Base-by-base conservation (phyloP, 2,797 vertebrate genomes). In the Eremophila alpestris region DNA sequence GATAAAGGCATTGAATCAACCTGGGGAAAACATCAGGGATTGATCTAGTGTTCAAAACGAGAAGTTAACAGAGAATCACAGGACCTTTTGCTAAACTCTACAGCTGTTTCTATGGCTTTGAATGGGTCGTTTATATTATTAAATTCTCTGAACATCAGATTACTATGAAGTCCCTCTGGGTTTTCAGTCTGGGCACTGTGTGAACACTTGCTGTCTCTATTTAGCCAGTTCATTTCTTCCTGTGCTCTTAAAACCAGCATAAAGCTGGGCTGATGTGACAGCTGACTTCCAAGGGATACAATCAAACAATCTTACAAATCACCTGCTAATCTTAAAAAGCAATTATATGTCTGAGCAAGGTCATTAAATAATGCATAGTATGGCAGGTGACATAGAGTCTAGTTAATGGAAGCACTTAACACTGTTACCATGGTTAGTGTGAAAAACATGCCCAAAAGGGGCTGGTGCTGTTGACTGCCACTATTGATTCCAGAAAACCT, bases 281-380 rank as follows among this genome's bases (percentile, higher is more conserved):
- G 64, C 70, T 58, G 41, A 26, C 65, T 91, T 91, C 58, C 56
- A 67, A 93, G 38, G 60, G 52, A 64, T 93, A 40, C 20, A 78
- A 84, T 94, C 84, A 90, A 88, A 70, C 29, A 84, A 48, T 88
- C 48, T 87, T 77, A 74, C 45, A 87, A 74, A 90, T 84, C 83
- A 90, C 80, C 89, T 90, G 70, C 70, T 94, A 84, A 67, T 86
- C 93, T 94, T 83, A 74, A 62, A 94, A 93, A 84, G 59, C 74
- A 84, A 86, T 94, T 91, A 64, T 27, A 76, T 84, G 64, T 87
- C 86, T 90, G 89, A 91, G 74, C 91, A 94, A 86, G 58, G 56
- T 69, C 63, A 77, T 82, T 96, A 92, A 94, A 90, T 91, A 93
- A 84, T 94, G 80, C 63, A 82, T 76, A 40, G 23, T 79, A 71